These are phyloP conservation scores for Eupithecia tripunctaria DNA, from an alignment of 2,888 invertebrate species.

Conservation along the genomic window DNA sequence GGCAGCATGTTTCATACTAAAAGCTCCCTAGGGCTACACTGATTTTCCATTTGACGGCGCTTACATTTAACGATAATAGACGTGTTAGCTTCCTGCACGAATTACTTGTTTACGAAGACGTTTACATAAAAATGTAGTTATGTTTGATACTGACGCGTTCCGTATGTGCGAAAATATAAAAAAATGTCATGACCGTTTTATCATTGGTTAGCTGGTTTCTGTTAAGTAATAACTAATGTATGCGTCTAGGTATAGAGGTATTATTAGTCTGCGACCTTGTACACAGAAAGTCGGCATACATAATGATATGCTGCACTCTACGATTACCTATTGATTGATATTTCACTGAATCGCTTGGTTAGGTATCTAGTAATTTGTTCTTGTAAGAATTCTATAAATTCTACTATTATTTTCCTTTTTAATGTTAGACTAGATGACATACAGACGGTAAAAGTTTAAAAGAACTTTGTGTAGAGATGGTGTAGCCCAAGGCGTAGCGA, in stretches of 20 bases:
- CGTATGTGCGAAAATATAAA: conserved; percentile 1
- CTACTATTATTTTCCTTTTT: background rate
- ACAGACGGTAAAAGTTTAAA: background rate
- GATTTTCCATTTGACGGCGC: conserved; percentile 19
- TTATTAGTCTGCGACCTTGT: conserved; percentile 4
- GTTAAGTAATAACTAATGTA: background rate
- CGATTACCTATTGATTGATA: background rate
- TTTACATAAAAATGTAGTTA: background rate
- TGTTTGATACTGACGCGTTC: background rate
- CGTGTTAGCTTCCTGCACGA: conserved; percentile 11
- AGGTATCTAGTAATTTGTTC: background rate
- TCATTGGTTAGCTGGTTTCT: background rate
- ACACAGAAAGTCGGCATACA: background rate
- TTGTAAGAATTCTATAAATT: background rate
- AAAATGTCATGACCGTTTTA: background rate
- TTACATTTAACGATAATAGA: conserved; percentile 19
- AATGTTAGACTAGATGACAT: too few species aligned
- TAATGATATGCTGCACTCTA: background rate
- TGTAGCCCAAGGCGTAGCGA: background rate
- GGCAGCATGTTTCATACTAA: background rate
- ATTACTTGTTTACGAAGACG: background rate
- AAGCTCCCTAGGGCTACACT: conserved; percentile 12
- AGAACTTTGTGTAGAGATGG: background rate
- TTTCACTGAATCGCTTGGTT: background rate
- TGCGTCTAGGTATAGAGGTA: background rate